Percentiles rank a stretch among this genome's conserved stretches.
Evolutionary conservation across 23 tunicate genomes (phyloP).

Genomic region (Corella eumyota): DNA sequence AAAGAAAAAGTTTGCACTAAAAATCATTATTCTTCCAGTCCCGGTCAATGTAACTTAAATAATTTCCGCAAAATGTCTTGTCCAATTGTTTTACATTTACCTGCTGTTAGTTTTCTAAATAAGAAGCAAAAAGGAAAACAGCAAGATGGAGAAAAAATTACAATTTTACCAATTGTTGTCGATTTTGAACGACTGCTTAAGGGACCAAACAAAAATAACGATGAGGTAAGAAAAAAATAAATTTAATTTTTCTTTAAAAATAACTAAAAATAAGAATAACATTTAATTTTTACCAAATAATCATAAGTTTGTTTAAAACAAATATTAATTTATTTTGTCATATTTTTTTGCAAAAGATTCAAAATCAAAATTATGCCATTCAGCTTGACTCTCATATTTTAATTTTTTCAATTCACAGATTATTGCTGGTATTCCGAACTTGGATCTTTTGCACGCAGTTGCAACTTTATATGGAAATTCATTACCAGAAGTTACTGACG

Average conservation of each 20-base stretch:
- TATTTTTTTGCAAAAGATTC: too few relatives aligned
- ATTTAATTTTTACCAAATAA: too few relatives aligned
- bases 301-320: too few relatives aligned
- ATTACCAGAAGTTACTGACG: constrained; percentile 75
- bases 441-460: constrained; percentile 54
- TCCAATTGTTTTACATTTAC: constrained; percentile 17
- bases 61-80: constrained; percentile 19
- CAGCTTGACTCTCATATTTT: too few relatives aligned
- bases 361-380: too few relatives aligned
- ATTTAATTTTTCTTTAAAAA: too few relatives aligned
- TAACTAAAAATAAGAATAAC: too few relatives aligned
- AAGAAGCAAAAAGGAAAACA: neutral
- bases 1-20: too few relatives aligned
- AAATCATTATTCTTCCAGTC: too few relatives aligned
- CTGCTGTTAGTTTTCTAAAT: constrained; percentile 7
- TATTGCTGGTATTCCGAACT: constrained; percentile 38
- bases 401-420: too few relatives aligned
- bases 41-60: too few relatives aligned
- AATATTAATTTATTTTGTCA: too few relatives aligned
- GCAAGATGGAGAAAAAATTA: neutral
- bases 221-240: constrained; percentile 42
- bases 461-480: constrained; percentile 60
- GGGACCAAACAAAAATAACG: constrained; percentile 9
- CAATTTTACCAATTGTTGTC: constrained; percentile 28
- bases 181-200: constrained; percentile 43